These are phyloP conservation scores for Procambarus virginalis DNA, from an alignment of 1,140 invertebrate species.

Conservation along the genomic window DNA sequence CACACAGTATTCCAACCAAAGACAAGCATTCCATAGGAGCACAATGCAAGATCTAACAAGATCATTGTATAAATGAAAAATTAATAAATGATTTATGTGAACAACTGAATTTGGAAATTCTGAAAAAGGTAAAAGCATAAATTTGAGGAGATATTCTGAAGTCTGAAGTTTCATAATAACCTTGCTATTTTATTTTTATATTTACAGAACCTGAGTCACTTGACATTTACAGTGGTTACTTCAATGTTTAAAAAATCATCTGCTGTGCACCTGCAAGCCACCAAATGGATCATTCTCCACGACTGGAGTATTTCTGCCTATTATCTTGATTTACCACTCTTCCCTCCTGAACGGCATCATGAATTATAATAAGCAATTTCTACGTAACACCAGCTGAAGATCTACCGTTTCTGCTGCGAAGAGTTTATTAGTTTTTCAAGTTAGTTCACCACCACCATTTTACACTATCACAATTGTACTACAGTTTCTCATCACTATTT, in stretches of 20 bases:
- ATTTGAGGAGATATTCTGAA: background rate
- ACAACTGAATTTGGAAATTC: background rate
- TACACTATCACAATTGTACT: background rate
- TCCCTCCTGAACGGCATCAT: background rate
- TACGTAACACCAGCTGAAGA: background rate
- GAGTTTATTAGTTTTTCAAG: conserved; percentile 3
- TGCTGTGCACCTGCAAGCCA: conserved; percentile 40
- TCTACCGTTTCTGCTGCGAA: background rate
- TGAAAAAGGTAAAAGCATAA: background rate
- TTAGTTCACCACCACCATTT: conserved; percentile 45
- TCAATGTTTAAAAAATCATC: conserved; percentile 26
- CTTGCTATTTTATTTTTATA: background rate
- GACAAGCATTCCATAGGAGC: background rate
- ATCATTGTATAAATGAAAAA: background rate
- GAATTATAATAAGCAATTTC: conserved; percentile 8
- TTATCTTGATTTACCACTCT: background rate
- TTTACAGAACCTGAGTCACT: background rate
- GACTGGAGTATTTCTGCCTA: conserved; percentile 11
- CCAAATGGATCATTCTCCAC: conserved; percentile 19
- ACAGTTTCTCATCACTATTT: conserved; percentile 6
- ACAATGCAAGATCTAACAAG: background rate
- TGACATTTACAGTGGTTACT: background rate
- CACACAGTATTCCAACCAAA: background rate
- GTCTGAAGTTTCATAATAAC: background rate
- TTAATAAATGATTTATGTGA: background rate